A percentile compares a stretch with the other conserved stretches of the same genome.
Conservation (phyloP, 2,113 vertebrate genomes). For the Triplophysa tibetana region DNA sequence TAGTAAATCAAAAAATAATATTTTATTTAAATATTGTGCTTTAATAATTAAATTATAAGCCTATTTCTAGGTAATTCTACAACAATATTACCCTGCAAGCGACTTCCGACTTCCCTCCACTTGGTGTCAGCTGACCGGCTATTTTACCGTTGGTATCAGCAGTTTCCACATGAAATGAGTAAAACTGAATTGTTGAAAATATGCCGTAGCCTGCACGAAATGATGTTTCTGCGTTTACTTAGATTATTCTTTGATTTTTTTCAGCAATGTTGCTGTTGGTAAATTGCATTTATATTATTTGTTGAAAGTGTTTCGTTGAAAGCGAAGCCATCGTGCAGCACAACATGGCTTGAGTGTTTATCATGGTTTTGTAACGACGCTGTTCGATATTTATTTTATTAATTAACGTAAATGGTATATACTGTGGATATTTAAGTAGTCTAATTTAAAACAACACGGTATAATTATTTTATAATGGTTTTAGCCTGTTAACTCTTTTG, state of each 20-base stretch:
- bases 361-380: no score
- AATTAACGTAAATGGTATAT: no score
- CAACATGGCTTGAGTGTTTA: no score
- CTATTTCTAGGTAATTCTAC: background rate
- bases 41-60: no score
- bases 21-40: no score
- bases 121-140: slow-evolving; percentile 26
- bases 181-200: background rate
- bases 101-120: slow-evolving; percentile 20
- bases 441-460: no score
- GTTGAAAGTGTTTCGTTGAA: slow-evolving; percentile 1
- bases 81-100: background rate
- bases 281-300: background rate
- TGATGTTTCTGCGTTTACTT: background rate
- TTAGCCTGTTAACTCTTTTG: no score
- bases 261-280: background rate
- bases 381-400: no score
- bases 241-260: background rate
- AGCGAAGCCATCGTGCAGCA: background rate
- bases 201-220: background rate
- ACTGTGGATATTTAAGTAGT: no score
- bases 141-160: background rate
- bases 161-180: slow-evolving; percentile 17
- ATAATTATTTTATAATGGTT: no score
- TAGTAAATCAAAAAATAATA: background rate